Evolutionary conservation across 1,140 invertebrate genomes (phyloP), one percentile per base, ranked within the genome.

Genomic region (Pomacea maculata): DNA sequence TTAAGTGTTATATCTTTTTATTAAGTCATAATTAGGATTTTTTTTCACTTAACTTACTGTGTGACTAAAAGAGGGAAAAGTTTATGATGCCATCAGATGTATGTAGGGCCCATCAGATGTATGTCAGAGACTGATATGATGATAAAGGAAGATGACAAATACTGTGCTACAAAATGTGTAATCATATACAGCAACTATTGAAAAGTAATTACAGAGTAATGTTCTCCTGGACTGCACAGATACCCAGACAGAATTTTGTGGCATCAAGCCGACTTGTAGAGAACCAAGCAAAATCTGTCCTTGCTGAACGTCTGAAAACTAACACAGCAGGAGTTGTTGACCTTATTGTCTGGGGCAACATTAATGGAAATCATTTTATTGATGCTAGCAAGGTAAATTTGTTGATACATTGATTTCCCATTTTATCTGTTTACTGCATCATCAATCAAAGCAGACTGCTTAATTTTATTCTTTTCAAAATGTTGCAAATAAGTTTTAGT

Each of bases 291-390:
- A 91, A 91, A 80, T 85, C 87, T 61, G 85, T 91, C 14, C 82
- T 91, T 65, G 88, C 87, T 15, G 83, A 89, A 61, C 83, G 83
- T 67, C 81, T 91, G 61, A 87, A 85, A 15, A 86, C 91, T 6
- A 91, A 91, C 79, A 81, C 90, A 25, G 86, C 85, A 34, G 86
- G 86, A 29, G 87, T 91, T 61, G 89, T 89, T 4, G 86, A 92
- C 81, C 72, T 90, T 4, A 85, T 90, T n/a, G 77, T 91, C 10
- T 92, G 90, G 91, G 91, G 91, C 34, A 89, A 89, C 80, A 82
- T 87, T 12, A 88, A 86, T 82, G 87, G 87, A 4, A 85, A 82
- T 34, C 80, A 85, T 70, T 89, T 83, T 82, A 78, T 89, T 78
- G 90, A 91, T 76, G 67, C 88, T 9, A 85, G 71, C 64, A 85